These are phyloP conservation scores for Heptranchias perlo DNA, from an alignment of 2,113 vertebrate genomes.

Conservation along the genomic window DNA sequence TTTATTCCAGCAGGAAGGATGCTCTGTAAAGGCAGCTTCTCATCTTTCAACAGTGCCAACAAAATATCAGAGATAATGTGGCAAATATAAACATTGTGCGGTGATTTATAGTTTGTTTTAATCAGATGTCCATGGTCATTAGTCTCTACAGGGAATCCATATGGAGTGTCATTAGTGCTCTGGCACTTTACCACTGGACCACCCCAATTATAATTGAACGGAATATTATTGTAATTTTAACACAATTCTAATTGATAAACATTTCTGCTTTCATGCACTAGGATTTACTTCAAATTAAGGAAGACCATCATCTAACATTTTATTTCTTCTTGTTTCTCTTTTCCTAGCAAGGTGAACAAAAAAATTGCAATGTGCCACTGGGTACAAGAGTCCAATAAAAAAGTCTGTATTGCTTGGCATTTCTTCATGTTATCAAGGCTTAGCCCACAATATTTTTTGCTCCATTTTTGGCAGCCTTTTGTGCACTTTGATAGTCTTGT, in stretches of 20 bases:
- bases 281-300: too few species aligned
- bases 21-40: background rate
- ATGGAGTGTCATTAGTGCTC: constrained; percentile 30
- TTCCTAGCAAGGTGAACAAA: background rate
- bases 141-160: constrained; percentile 34
- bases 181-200: constrained; percentile 32
- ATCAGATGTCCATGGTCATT: constrained; percentile 37
- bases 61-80: constrained; percentile 30
- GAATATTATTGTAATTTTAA: constrained; percentile 22
- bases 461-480: constrained; percentile 26
- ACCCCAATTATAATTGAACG: constrained; percentile 17
- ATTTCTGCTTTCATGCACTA: background rate
- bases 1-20: background rate
- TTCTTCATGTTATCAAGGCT: constrained; percentile 18
- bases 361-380: constrained; percentile 22
- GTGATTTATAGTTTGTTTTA: constrained; percentile 36
- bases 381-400: constrained; percentile 7
- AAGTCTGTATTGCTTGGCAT: constrained; percentile 10
- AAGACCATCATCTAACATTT: background rate
- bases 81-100: constrained; percentile 28
- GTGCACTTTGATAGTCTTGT: constrained; percentile 28
- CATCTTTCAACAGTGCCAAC: constrained; percentile 20
- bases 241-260: background rate
- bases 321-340: background rate
- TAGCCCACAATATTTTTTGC: background rate